Evolutionary conservation across 2,888 invertebrate genomes (phyloP), one percentile per base, ranked within the genome.

Genomic region (Pantelozetes paolii): DNA sequence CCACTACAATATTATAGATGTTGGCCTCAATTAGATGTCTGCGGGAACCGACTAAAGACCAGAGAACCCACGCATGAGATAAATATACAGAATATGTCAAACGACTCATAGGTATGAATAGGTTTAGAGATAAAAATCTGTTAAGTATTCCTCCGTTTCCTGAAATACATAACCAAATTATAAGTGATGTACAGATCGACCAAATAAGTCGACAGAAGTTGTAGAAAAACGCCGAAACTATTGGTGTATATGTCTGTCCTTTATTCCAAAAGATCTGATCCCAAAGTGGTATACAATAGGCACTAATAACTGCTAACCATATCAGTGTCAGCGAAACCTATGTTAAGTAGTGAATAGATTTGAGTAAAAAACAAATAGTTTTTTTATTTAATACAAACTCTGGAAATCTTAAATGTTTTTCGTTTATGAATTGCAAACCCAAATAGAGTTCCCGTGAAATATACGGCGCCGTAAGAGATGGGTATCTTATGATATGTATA

Each of bases 1-100:
- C 23, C 18, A 45, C 5, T 1, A 13, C 2, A 30, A 64, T 40
- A 3, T 42, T 26, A 11, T 70, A 67, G 15, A 26, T 36, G 45
- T n/a, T 54, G 9, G 71, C 23, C 13, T 71, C 59, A 23, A 67
- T 70, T 28, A 76, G 50, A 9, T 75, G 69, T 5, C 74, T 28
- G 15, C 64, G 50, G 0, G 62, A 45, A 18, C 74, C 76, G 45
- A 72, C 26, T 9, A 28, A 71, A n/a, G 36, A 54, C 76, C 74
- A 75, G 20, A 76, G 30, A n/a, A 75, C 26, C 64, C 76, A 67
- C 32, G 73, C 72, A 32, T 77, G 77, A 36, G 70, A 70, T 40
- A 77, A 69, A 50, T 77, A 77, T 2, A 75, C 75, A n/a, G 70
- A 40, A 62, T 69, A 77, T 23, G 77, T 77, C 15, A 75, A 20